Evolutionary conservation across 2,113 vertebrate genomes (phyloP).

Genomic region (Neogobius melanostomus): DNA sequence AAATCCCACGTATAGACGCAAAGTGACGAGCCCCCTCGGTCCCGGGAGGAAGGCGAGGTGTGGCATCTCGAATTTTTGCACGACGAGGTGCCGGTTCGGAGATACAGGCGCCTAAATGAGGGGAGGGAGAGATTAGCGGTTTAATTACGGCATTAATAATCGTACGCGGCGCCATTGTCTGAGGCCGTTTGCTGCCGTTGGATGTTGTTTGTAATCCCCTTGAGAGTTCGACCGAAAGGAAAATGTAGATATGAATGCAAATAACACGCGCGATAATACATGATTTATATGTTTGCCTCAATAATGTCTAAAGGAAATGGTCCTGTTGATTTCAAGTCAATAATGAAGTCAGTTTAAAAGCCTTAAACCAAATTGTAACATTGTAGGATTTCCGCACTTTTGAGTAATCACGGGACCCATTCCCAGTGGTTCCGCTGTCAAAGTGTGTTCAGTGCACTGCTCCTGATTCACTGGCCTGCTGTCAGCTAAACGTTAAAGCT

Average conservation of each 20-base stretch:
- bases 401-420: too few species aligned
- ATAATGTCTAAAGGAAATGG: background rate
- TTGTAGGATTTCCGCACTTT: too few species aligned
- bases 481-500: too few species aligned
- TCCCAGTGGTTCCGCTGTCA: too few species aligned
- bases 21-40: slow-evolving; percentile 43
- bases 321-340: background rate
- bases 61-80: slow-evolving; percentile 36
- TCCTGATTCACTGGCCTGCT: too few species aligned
- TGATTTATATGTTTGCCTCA: background rate
- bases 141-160: slow-evolving; percentile 75
- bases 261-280: background rate
- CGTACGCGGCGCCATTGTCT: slow-evolving; percentile 16
- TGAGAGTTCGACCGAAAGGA: background rate
- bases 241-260: background rate
- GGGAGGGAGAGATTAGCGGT: slow-evolving; percentile 46
- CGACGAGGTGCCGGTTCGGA: slow-evolving; percentile 37
- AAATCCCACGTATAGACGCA: slow-evolving; percentile 54
- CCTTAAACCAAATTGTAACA: too few species aligned
- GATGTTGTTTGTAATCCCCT: background rate
- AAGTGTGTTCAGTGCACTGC: too few species aligned
- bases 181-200: background rate
- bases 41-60: slow-evolving; percentile 55
- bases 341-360: background rate
- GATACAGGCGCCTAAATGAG: slow-evolving; percentile 62